Evolutionary conservation across 2,113 vertebrate species (phyloP).

Genomic region (Phyllostomus hastatus): DNA sequence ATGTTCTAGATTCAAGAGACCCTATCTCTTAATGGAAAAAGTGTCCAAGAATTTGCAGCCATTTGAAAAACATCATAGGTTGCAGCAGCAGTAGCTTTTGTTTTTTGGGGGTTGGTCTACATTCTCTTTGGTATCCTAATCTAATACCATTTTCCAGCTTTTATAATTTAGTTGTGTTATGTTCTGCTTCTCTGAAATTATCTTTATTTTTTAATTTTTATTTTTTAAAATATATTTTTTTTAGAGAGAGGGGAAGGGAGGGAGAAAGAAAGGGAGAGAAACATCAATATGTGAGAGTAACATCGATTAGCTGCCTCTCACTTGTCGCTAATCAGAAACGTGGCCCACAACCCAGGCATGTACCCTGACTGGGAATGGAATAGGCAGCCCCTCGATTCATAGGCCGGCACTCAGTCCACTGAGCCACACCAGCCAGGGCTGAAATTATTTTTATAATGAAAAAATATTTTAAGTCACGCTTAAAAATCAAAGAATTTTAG

Average conservation of each 20-base stretch:
- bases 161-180: conserved; percentile 17
- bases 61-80: conserved; percentile 15
- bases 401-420: too few relatives aligned
- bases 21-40: conserved; percentile 5
- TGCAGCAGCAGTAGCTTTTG: not conserved
- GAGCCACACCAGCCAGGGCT: not conserved
- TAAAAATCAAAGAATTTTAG: conserved; percentile 31
- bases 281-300: too few relatives aligned
- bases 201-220: too few relatives aligned
- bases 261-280: too few relatives aligned
- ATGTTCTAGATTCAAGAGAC: not conserved
- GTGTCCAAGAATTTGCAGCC: not conserved
- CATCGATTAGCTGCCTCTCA: too few relatives aligned
- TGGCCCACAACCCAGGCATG: too few relatives aligned
- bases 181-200: not conserved
- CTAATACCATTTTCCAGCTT: not conserved
- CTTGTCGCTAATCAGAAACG: too few relatives aligned
- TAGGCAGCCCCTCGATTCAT: too few relatives aligned
- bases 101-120: not conserved
- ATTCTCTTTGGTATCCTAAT: not conserved
- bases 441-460: conserved; percentile 39
- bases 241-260: too few relatives aligned
- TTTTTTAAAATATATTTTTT: too few relatives aligned
- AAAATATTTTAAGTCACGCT: not conserved
- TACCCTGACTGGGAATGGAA: too few relatives aligned